These are phyloP conservation scores for Drosophila heteroneura DNA, from an alignment of 2,888 invertebrate species.

Conservation along the genomic window DNA sequence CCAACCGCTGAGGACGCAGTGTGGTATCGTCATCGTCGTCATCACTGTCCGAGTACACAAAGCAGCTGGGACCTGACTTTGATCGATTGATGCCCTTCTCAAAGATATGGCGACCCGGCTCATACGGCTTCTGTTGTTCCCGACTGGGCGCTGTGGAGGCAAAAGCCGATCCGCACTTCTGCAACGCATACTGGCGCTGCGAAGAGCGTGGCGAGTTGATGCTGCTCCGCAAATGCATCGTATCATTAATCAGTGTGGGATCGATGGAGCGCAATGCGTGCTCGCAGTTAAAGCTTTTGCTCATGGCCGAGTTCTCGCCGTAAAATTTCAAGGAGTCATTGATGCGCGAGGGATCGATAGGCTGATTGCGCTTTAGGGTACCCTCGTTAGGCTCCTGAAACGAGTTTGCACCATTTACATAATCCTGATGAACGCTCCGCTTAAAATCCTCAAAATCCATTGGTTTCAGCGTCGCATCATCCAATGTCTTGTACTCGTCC, in stretches of 20 bases:
- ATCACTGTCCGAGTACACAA: conserved; percentile 83
- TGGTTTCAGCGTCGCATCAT: conserved; percentile 85
- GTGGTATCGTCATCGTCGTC: conserved; percentile 83
- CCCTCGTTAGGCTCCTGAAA: conserved; percentile 83
- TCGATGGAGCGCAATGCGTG: conserved; percentile 84
- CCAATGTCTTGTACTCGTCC: conserved; percentile 78
- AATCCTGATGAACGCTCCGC: conserved; percentile 84
- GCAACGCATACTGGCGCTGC: conserved; percentile 81
- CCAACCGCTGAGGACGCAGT: conserved; percentile 80
- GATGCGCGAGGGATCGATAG: conserved; percentile 86
- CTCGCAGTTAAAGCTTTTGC: conserved; percentile 85
- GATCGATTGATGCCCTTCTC: conserved; percentile 85
- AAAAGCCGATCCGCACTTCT: conserved; percentile 84
- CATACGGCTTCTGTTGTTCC: conserved; percentile 53
- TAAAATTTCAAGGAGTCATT: conserved; percentile 86
- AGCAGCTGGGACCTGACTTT: conserved; percentile 85
- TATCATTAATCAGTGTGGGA: conserved; percentile 83
- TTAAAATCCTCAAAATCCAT: conserved; percentile 85
- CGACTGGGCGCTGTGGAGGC: conserved; percentile 54
- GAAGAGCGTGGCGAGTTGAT: conserved; percentile 70
- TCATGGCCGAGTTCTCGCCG: conserved; percentile 85
- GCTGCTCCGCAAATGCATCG: conserved; percentile 78
- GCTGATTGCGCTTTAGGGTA: conserved; percentile 85
- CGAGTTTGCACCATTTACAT: conserved; percentile 84
- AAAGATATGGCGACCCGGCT: conserved; percentile 78